phyloP scores from a whole-genome alignment of 1,140 invertebrate species.

The Tribolium madens region DNA sequence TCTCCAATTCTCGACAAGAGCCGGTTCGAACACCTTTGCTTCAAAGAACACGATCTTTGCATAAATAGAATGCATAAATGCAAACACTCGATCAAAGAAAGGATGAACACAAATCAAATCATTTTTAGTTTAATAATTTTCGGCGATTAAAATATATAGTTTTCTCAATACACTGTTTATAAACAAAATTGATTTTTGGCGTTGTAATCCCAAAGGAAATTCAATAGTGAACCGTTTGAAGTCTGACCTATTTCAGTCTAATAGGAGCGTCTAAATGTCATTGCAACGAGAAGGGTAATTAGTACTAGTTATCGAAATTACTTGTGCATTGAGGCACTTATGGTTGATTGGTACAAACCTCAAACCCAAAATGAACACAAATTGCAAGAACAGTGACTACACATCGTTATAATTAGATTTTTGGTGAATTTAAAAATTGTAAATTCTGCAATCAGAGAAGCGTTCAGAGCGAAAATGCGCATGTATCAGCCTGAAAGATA shows the following conservation, averaged over 20 bases:
- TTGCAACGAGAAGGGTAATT: constrained; percentile 3
- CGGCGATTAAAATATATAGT: no score
- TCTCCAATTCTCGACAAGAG: not conserved
- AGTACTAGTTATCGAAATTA: constrained; percentile 4
- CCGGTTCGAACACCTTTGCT: not conserved
- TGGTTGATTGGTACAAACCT: not conserved
- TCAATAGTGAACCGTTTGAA: not conserved
- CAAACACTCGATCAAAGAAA: no score
- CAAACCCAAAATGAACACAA: not conserved
- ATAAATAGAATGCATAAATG: not conserved
- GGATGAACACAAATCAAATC: no score
- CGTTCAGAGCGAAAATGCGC: not conserved
- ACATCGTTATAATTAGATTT: no score
- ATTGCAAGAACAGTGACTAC: not conserved
- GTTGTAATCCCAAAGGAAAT: not conserved
- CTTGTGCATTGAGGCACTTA: not conserved
- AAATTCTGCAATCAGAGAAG: not conserved
- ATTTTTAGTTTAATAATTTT: no score
- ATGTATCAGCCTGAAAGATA: constrained; percentile 35
- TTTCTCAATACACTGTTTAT: no score
- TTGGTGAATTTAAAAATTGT: no score
- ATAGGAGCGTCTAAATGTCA: not conserved
- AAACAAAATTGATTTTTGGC: no score
- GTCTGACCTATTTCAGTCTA: not conserved
- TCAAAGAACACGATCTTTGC: not conserved